A percentile compares a stretch with the other conserved stretches of the same genome.
These are phyloP conservation scores for Ptychadena robeensis DNA, from an alignment of 2,797 vertebrate species.

Conservation along the genomic window DNA sequence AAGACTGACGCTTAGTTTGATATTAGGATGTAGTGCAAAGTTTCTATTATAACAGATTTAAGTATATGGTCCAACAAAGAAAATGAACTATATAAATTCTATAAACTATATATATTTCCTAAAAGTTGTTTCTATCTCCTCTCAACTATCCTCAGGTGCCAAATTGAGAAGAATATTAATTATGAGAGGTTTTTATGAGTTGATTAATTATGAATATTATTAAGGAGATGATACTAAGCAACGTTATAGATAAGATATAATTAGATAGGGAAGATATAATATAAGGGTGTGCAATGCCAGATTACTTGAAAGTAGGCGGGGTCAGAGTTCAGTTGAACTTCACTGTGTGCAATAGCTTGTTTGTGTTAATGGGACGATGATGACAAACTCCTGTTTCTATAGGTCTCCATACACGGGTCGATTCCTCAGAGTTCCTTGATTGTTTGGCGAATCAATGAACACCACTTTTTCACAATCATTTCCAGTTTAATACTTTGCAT, in stretches of 20 bases:
- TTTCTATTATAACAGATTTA: not conserved
- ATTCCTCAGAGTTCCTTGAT: no score
- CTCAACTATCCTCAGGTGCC: constrained; percentile 75
- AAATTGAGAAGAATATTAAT: constrained; percentile 73
- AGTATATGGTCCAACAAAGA: not conserved
- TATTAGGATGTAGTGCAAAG: not conserved
- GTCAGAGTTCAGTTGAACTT: not conserved
- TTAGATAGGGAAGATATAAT: no score
- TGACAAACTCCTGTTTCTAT: not conserved
- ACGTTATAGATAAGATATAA: no score
- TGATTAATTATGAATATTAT: no score
- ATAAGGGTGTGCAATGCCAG: not conserved
- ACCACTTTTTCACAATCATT: no score
- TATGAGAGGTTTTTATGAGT: constrained; percentile 66
- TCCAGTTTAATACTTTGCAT: no score
- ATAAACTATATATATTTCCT: not conserved
- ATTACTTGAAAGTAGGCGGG: no score
- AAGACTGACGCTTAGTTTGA: no score
- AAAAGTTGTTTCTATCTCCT: not conserved
- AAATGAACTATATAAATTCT: not conserved
- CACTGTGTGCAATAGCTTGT: not conserved
- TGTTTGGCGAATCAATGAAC: no score
- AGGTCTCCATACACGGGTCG: no score
- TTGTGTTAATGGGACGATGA: not conserved
- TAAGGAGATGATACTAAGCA: no score